A percentile compares a stretch with the other conserved stretches of the same genome.
Conservation (phyloP, 2,888 invertebrate genomes). For the Eristalis tenax region DNA sequence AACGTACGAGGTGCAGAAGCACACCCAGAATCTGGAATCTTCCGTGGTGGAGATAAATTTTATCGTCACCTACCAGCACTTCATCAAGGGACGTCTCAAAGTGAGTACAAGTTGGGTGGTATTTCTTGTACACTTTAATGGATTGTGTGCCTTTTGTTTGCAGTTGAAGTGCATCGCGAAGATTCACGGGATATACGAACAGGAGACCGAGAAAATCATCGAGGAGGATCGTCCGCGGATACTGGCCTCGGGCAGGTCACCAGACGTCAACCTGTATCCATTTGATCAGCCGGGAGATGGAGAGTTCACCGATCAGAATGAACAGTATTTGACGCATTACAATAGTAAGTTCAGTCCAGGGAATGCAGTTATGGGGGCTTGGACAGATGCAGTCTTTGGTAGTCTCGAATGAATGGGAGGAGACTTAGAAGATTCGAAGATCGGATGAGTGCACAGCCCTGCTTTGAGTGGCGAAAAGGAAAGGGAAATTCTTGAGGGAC, state of each 20-base stretch:
- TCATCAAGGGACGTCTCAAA: slow-evolving; percentile 79
- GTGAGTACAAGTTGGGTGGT: slow-evolving; percentile 69
- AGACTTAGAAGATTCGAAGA: no score
- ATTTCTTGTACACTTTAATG: not conserved
- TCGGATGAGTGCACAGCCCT: no score
- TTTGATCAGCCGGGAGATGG: slow-evolving; percentile 78
- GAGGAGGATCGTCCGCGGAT: slow-evolving; percentile 81
- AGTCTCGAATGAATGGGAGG: no score
- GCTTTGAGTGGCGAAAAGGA: no score
- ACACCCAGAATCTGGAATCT: slow-evolving; percentile 78
- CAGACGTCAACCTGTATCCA: slow-evolving; percentile 79
- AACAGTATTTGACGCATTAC: slow-evolving; percentile 78
- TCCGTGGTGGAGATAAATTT: slow-evolving; percentile 79
- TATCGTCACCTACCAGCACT: slow-evolving; percentile 79
- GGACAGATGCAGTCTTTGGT: not conserved
- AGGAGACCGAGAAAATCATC: slow-evolving; percentile 79
- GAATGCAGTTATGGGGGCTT: not conserved
- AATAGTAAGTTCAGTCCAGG: slow-evolving; percentile 77
- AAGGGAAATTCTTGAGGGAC: no score
- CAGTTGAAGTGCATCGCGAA: slow-evolving; percentile 80
- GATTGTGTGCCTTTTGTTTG: not conserved
- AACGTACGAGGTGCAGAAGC: slow-evolving; percentile 78
- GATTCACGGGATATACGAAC: slow-evolving; percentile 80
- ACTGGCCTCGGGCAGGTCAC: slow-evolving; percentile 80
- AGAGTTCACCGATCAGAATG: slow-evolving; percentile 78